A percentile compares a stretch with the other conserved stretches of the same genome.
Conservation (phyloP, 1,140 invertebrate species). For the Orussus abietinus region DNA sequence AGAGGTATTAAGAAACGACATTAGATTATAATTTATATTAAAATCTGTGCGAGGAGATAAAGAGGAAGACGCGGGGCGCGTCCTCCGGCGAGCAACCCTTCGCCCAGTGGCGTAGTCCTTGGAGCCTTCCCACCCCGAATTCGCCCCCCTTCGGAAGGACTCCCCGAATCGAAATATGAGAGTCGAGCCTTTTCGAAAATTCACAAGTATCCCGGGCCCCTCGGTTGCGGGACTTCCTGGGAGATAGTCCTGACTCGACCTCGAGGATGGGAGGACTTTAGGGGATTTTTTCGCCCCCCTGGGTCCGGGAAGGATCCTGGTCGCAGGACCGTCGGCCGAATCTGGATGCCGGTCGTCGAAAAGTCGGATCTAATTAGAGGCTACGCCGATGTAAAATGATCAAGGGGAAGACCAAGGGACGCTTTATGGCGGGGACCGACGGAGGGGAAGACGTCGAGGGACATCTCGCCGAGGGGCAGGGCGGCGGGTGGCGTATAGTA, state of each 20-base stretch:
- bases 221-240: too few relatives aligned
- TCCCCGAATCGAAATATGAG: too few relatives aligned
- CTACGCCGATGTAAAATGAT: conserved; percentile 39
- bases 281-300: too few relatives aligned
- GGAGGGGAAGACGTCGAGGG: conserved; percentile 23
- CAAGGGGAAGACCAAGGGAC: conserved; percentile 34
- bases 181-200: too few relatives aligned
- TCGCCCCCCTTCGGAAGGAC: background rate
- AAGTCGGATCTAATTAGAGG: conserved; percentile 30
- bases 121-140: background rate
- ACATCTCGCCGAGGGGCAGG: conserved; percentile 24
- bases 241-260: too few relatives aligned
- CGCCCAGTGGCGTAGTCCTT: conserved; percentile 36
- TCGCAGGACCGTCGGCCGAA: too few relatives aligned
- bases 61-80: conserved; percentile 32
- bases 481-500: conserved; percentile 33
- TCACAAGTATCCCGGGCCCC: too few relatives aligned
- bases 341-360: too few relatives aligned
- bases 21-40: conserved; percentile 56
- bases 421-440: conserved; percentile 24
- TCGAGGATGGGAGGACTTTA: too few relatives aligned
- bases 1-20: conserved; percentile 49
- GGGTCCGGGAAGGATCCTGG: too few relatives aligned
- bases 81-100: conserved; percentile 24
- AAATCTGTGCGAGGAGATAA: conserved; percentile 52